Evolutionary conservation across 2,888 invertebrate genomes (phyloP).

Genomic region (Hirtodrosophila histrioides): DNA sequence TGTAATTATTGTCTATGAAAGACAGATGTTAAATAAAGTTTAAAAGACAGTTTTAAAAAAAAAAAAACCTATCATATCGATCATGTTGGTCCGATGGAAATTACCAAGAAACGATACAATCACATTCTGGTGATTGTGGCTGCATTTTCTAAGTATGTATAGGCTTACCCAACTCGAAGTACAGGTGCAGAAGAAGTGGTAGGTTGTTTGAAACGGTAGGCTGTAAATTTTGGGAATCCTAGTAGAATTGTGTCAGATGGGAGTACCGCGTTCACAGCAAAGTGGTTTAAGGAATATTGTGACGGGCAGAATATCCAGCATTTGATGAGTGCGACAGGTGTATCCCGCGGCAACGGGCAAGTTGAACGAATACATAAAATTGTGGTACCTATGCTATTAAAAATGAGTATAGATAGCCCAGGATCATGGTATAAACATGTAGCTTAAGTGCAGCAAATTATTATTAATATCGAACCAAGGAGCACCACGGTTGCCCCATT

Average conservation of each 20-base stretch:
- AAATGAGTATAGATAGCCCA: slow-evolving; percentile 1
- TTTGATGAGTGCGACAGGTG: not conserved
- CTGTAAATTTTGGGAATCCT: slow-evolving; percentile 12
- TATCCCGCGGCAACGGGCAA: slow-evolving; percentile 1
- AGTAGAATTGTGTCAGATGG: not conserved
- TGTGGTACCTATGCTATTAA: slow-evolving; percentile 1
- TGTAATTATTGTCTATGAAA: too few species aligned
- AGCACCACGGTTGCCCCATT: slow-evolving; percentile 7
- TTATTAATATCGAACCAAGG: slow-evolving; percentile 15
- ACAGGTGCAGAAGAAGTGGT: too few species aligned
- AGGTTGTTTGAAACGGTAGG: slow-evolving; percentile 1
- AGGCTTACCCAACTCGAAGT: too few species aligned
- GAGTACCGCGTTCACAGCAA: not conserved
- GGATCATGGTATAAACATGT: slow-evolving; percentile 10
- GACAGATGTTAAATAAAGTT: too few species aligned
- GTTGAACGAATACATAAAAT: slow-evolving; percentile 10
- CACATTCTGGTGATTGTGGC: too few species aligned
- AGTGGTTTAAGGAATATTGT: not conserved
- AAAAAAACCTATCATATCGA: too few species aligned
- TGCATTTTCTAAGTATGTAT: too few species aligned
- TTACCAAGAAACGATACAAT: too few species aligned
- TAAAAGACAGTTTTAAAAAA: too few species aligned
- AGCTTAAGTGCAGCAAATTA: slow-evolving; percentile 7
- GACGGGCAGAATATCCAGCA: not conserved
- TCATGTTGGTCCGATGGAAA: too few species aligned